Percentiles rank a stretch among this genome's conserved stretches.
Conservation (phyloP, 2,888 invertebrate genomes). For the Notocelia uddmanniana region DNA sequence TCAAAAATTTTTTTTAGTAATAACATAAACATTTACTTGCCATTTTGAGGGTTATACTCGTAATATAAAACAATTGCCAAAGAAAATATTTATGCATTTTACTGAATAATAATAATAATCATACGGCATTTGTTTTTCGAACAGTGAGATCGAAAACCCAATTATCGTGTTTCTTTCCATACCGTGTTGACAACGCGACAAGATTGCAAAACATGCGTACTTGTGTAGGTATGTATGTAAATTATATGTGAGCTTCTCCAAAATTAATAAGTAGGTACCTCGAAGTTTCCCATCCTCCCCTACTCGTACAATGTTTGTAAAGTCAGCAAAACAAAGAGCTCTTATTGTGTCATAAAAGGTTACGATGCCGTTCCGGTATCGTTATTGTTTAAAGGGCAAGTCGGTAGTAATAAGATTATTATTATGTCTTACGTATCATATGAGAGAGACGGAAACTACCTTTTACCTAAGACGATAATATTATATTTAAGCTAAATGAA, state of each 20-base stretch:
- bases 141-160: no score
- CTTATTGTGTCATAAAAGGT: conserved; percentile 67
- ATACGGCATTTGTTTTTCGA: no score
- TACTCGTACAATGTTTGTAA: conserved; percentile 43
- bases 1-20: no score
- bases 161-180: no score
- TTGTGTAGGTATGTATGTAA: background rate
- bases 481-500: no score
- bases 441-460: no score
- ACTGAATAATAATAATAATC: no score
- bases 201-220: background rate
- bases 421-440: conserved; percentile 32
- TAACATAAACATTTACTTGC: no score
- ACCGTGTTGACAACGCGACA: background rate
- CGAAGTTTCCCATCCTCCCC: conserved; percentile 15
- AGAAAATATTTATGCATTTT: no score
- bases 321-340: conserved; percentile 51
- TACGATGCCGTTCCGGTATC: conserved; percentile 64
- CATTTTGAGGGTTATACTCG: no score
- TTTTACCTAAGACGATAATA: no score
- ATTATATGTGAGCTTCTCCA: background rate
- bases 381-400: conserved; percentile 65
- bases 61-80: no score
- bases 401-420: conserved; percentile 49
- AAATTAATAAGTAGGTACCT: conserved; percentile 28